A percentile compares a stretch with the other conserved stretches of the same genome.
Evolutionary conservation across 92 coral and sea anemone species (phyloP).

Genomic region (Phenganax stokvisi): DNA sequence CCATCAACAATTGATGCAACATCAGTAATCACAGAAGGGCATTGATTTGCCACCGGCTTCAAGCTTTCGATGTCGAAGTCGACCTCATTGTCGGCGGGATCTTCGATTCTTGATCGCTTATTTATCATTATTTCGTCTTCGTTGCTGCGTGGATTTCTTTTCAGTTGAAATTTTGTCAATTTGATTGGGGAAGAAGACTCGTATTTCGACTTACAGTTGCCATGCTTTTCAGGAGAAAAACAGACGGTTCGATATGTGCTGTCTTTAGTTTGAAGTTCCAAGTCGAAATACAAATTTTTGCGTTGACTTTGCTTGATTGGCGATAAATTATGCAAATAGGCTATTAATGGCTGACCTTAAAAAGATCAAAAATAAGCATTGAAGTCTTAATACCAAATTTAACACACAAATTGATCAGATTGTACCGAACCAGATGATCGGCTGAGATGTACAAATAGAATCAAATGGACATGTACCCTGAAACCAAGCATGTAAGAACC

Average conservation of each 20-base stretch:
- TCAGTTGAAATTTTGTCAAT: conserved; percentile 3
- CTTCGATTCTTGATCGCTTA: conserved; percentile 3
- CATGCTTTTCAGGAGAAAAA: conserved; percentile 51
- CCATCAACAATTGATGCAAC: conserved; percentile 3
- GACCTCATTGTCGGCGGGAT: conserved; percentile 1
- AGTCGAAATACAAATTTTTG: conserved; percentile 51
- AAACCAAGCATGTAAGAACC: not conserved
- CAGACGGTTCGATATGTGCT: conserved; percentile 48
- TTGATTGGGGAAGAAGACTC: conserved; percentile 39
- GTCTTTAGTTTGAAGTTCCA: conserved; percentile 46
- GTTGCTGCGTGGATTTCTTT: conserved; percentile 1
- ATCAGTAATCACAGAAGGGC: not conserved
- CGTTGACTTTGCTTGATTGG: conserved; percentile 49
- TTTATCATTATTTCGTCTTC: conserved; percentile 11
- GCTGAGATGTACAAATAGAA: not conserved
- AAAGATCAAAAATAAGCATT: conserved; percentile 2
- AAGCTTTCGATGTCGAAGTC: conserved; percentile 13
- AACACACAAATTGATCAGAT: not conserved
- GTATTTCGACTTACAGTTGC: conserved; percentile 36
- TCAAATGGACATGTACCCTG: not conserved
- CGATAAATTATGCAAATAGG: conserved; percentile 53
- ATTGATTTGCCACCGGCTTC: not conserved
- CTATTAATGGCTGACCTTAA: conserved; percentile 36
- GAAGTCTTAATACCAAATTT: not conserved
- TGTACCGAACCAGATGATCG: not conserved